Conservation (phyloP, 2,797 vertebrate species). For the Argentina silus region DNA sequence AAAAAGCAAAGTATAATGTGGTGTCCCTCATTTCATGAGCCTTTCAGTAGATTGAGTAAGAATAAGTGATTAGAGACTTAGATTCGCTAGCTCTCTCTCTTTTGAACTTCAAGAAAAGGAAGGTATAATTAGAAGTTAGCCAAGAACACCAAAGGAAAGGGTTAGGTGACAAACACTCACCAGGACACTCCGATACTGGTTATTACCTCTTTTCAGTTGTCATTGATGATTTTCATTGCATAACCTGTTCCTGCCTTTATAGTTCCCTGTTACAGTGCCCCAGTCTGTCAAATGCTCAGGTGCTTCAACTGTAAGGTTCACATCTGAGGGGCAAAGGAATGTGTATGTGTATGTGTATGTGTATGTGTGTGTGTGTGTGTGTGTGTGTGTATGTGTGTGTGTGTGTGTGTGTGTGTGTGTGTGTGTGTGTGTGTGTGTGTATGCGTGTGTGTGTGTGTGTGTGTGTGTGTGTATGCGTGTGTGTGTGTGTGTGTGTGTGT, state of each 20-base stretch:
- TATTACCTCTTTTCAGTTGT: slow-evolving; percentile 69
- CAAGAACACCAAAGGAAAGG: slow-evolving; percentile 73
- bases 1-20: slow-evolving; percentile 41
- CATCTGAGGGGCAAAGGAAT: slow-evolving; percentile 35
- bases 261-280: slow-evolving; percentile 31
- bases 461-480: slow-evolving; percentile 29
- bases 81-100: slow-evolving; percentile 69
- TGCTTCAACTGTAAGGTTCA: too few relatives aligned
- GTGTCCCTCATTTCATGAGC: slow-evolving; percentile 63
- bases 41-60: slow-evolving; percentile 72
- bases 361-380: neutral
- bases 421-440: slow-evolving; percentile 3
- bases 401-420: slow-evolving; percentile 16
- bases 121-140: slow-evolving; percentile 81
- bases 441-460: slow-evolving; percentile 10
- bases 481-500: neutral
- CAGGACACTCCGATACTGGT: slow-evolving; percentile 63
- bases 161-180: slow-evolving; percentile 65
- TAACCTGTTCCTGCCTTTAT: slow-evolving; percentile 61
- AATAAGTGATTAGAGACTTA: slow-evolving; percentile 82
- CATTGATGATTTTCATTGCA: slow-evolving; percentile 58
- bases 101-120: slow-evolving; percentile 63
- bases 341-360: too few relatives aligned
- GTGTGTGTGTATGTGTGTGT: neutral
- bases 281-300: neutral